Evolutionary conservation across 2,797 vertebrate species (phyloP).

Genomic region (Gadopsis bispinosus): DNA sequence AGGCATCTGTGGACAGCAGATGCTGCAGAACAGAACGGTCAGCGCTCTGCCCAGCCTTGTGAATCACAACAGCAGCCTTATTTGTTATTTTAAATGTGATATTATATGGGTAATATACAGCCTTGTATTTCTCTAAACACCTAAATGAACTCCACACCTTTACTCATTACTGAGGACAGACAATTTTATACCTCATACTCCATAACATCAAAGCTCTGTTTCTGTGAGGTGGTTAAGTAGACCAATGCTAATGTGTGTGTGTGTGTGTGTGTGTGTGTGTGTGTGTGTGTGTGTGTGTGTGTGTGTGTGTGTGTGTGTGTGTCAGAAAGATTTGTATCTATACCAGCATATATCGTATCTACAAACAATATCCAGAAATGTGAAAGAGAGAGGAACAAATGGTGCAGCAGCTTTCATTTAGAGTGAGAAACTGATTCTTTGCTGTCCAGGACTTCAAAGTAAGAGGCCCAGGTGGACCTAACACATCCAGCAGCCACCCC

Average conservation of each 20-base stretch:
- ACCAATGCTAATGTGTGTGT: conserved; percentile 4
- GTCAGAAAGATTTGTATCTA: neutral
- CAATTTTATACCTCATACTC: neutral
- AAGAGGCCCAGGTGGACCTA: conserved; percentile 31
- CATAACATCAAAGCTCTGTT: conserved; percentile 29
- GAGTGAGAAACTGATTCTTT: conserved; percentile 41
- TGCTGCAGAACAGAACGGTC: conserved; percentile 9
- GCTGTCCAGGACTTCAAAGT: conserved; percentile 63
- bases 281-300: too few relatives aligned
- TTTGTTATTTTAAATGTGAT: neutral
- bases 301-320: too few relatives aligned
- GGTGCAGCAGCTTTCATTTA: conserved; percentile 28
- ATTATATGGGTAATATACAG: neutral
- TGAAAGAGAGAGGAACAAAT: neutral
- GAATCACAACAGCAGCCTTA: conserved; percentile 2
- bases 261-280: too few relatives aligned
- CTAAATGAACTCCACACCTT: conserved; percentile 27
- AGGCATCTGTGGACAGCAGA: conserved; percentile 41
- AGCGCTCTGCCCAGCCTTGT: neutral
- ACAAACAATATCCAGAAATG: conserved; percentile 14
- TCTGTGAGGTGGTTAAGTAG: conserved; percentile 17
- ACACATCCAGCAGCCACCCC: conserved; percentile 9
- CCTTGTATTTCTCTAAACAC: conserved; percentile 15
- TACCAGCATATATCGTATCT: neutral
- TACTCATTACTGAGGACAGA: neutral